phyloP scores from a whole-genome alignment of 1,140 invertebrate species.

The Aplysia californica region DNA sequence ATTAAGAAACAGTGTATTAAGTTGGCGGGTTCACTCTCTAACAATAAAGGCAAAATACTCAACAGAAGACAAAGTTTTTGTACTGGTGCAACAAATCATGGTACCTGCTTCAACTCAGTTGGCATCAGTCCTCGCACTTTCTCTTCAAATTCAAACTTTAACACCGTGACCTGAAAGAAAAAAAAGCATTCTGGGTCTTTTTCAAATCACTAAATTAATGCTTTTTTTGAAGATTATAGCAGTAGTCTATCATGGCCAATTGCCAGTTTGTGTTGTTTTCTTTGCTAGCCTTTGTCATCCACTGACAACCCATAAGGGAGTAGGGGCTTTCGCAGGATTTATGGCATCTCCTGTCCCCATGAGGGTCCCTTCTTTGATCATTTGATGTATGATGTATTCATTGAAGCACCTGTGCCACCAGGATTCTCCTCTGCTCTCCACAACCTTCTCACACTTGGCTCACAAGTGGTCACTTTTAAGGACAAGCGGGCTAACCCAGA shows the following conservation, averaged over 20 bases:
- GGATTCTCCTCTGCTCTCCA: no score
- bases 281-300: background rate
- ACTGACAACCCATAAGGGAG: background rate
- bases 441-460: no score
- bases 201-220: background rate
- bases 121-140: slow-evolving; percentile 63
- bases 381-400: no score
- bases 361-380: no score
- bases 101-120: slow-evolving; percentile 56
- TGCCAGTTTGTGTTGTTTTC: background rate
- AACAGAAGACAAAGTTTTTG: background rate
- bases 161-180: slow-evolving; percentile 46
- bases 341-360: no score
- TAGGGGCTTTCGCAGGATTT: background rate
- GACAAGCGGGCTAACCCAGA: no score
- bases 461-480: no score
- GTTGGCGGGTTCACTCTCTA: background rate
- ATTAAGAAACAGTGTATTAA: background rate
- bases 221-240: background rate
- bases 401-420: no score
- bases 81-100: background rate
- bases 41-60: background rate
- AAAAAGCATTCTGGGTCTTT: background rate
- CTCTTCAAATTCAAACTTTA: slow-evolving; percentile 62
- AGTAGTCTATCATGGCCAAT: no score